These are phyloP conservation scores for Megalops cyprinoides DNA, from an alignment of 2,797 vertebrate genomes.

Conservation along the genomic window DNA sequence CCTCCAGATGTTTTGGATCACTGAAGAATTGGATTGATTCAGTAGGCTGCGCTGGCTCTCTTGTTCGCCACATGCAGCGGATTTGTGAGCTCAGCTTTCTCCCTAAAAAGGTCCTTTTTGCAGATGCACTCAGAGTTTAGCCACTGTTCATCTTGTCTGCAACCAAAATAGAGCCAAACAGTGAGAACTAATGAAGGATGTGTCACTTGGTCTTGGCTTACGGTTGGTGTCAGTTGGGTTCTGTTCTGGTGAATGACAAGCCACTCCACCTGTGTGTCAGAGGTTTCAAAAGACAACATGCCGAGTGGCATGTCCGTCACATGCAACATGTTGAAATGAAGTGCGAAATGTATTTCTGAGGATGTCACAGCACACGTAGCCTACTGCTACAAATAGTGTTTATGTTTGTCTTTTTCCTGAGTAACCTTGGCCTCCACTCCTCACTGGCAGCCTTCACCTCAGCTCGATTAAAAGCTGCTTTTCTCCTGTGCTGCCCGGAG, in stretches of 20 bases:
- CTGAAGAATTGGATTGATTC: slow-evolving; percentile 4
- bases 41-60: slow-evolving; percentile 7
- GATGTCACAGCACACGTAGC: neutral
- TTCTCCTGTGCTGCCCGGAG: slow-evolving; percentile 18
- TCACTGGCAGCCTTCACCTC: slow-evolving; percentile 26
- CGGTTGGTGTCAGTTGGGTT: neutral
- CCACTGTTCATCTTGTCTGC: neutral
- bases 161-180: neutral
- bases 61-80: neutral
- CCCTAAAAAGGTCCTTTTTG: neutral
- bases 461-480: slow-evolving; percentile 21
- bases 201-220: neutral
- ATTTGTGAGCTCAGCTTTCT: slow-evolving; percentile 4
- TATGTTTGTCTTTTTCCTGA: neutral
- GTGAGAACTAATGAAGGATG: neutral
- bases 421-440: neutral
- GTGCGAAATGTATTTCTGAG: neutral
- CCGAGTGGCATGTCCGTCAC: neutral
- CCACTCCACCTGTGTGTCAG: neutral
- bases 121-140: neutral
- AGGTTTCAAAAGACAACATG: neutral
- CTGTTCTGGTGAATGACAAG: neutral
- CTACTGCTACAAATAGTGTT: neutral
- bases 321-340: neutral
- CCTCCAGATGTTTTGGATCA: slow-evolving; percentile 29